These are phyloP conservation scores for Dendrocincla tyrannina DNA, from an alignment of 2,797 vertebrate species.

Conservation along the genomic window DNA sequence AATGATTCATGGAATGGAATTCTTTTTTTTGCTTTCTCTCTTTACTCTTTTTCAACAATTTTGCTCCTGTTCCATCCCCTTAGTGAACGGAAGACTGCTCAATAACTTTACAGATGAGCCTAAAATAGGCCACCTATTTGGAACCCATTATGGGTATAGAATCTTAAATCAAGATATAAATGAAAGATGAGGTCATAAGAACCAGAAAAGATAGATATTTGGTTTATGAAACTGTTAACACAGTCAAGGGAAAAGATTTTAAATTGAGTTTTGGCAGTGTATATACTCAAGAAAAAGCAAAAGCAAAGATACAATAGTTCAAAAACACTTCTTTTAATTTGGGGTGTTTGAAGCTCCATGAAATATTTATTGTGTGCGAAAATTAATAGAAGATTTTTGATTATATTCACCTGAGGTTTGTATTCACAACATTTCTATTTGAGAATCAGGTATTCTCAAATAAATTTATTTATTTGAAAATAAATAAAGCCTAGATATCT, in stretches of 20 bases:
- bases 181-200: background rate
- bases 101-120: background rate
- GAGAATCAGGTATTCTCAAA: background rate
- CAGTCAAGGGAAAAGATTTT: background rate
- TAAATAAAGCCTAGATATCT: background rate
- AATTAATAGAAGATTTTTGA: background rate
- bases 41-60: background rate
- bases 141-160: background rate
- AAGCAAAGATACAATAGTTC: background rate
- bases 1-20: background rate
- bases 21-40: background rate
- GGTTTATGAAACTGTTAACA: background rate
- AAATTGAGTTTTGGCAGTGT: background rate
- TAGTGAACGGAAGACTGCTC: background rate
- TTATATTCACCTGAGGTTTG: background rate
- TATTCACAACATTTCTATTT: background rate
- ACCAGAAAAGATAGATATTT: background rate
- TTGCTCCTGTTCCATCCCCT: background rate
- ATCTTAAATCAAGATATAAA: background rate
- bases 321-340: background rate
- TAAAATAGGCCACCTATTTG: background rate
- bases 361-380: background rate
- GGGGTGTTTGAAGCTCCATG: background rate
- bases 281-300: background rate
- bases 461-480: too few relatives aligned